Evolutionary conservation across 1,140 invertebrate species (phyloP).

Genomic region (Philotrypesis tridentata): DNA sequence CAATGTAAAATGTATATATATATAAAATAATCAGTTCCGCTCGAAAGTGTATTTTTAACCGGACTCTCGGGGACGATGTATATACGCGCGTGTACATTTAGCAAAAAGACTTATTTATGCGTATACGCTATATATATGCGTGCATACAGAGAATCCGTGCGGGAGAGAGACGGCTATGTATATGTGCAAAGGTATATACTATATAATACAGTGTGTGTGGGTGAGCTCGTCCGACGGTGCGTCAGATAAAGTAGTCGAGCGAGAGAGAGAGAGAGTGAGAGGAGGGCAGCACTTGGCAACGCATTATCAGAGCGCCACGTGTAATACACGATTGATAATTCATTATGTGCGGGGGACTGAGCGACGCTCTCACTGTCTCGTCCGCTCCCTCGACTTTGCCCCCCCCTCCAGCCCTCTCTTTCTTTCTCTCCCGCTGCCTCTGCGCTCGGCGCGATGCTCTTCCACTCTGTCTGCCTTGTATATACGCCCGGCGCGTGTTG

Average conservation of each 20-base stretch:
- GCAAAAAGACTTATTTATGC: slow-evolving; percentile 27
- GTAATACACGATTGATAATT: slow-evolving; percentile 50
- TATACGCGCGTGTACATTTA: background rate
- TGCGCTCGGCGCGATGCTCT: background rate
- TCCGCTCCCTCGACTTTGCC: background rate
- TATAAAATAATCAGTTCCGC: too few species aligned
- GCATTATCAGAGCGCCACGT: slow-evolving; percentile 46
- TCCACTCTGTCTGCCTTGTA: background rate
- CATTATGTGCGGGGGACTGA: slow-evolving; percentile 43
- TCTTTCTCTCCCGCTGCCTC: background rate
- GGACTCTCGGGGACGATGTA: too few species aligned
- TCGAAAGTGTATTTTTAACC: too few species aligned
- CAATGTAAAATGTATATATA: too few species aligned
- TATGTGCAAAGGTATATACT: background rate
- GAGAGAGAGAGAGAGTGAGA: slow-evolving; percentile 34
- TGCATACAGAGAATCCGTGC: too few species aligned
- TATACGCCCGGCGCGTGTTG: too few species aligned
- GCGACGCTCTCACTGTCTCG: slow-evolving; percentile 26
- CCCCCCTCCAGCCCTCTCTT: too few species aligned
- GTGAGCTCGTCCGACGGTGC: slow-evolving; percentile 20
- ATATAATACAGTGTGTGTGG: too few species aligned
- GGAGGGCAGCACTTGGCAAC: slow-evolving; percentile 43
- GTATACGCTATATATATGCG: background rate
- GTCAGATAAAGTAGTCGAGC: slow-evolving; percentile 51
- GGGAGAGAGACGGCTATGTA: background rate